These are phyloP conservation scores for Gymnoscelis rufifasciata DNA, from an alignment of 2,888 invertebrate genomes.

Conservation along the genomic window DNA sequence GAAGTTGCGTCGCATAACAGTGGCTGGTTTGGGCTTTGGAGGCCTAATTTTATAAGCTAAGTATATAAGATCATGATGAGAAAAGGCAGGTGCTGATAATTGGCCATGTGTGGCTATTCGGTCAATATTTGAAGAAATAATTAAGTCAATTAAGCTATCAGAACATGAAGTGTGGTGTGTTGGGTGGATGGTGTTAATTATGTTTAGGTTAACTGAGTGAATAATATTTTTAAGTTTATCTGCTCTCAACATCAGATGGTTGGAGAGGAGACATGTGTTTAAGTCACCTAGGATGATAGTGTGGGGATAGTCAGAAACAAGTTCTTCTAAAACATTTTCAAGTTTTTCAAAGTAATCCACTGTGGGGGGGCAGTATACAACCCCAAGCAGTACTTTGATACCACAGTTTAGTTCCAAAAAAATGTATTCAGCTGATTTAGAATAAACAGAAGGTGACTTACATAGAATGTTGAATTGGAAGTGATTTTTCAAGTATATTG, in stretches of 20 bases:
- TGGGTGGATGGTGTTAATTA: too few species aligned
- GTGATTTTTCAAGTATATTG: not conserved
- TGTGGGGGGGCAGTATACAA: not conserved
- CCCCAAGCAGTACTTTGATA: not conserved
- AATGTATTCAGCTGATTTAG: not conserved
- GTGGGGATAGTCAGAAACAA: not conserved
- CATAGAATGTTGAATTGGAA: not conserved
- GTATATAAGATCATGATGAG: slow-evolving; percentile 3
- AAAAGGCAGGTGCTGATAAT: slow-evolving; percentile 1
- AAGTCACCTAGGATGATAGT: not conserved
- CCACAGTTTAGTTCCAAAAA: not conserved
- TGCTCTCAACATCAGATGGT: not conserved
- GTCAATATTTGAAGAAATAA: not conserved
- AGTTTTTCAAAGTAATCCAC: not conserved
- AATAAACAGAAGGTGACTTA: not conserved
- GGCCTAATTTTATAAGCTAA: not conserved
- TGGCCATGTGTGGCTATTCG: not conserved
- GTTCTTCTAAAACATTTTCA: not conserved
- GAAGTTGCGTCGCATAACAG: slow-evolving; percentile 5
- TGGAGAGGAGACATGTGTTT: not conserved
- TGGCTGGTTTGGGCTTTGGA: not conserved
- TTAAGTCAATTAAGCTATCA: not conserved
- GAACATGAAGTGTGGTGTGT: not conserved
- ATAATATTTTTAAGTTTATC: not conserved
- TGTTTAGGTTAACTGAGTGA: not conserved